Evolutionary conservation across 2,113 vertebrate species (phyloP).

Genomic region (Prunella fulvescens): DNA sequence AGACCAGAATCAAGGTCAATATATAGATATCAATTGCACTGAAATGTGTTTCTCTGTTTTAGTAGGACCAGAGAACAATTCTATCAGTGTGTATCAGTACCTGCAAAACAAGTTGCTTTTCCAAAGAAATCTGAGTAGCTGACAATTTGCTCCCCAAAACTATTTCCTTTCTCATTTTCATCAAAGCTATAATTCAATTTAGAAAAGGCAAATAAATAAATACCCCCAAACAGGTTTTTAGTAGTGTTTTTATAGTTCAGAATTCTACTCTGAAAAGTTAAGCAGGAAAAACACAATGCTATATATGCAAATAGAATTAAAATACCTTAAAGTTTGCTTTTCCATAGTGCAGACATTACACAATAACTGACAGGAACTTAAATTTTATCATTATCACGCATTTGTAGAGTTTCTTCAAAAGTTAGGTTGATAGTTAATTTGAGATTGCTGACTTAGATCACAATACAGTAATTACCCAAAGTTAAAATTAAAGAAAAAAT

Average conservation of each 20-base stretch:
- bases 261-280: neutral
- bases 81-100: neutral
- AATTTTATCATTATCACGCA: neutral
- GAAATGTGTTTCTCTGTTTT: neutral
- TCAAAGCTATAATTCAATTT: neutral
- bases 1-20: neutral
- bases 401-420: constrained; percentile 17
- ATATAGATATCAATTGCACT: neutral
- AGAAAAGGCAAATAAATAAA: neutral
- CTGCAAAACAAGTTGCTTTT: neutral
- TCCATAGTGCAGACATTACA: neutral
- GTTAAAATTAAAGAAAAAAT: constrained; percentile 36
- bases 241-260: neutral
- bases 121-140: neutral
- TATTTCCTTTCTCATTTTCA: neutral
- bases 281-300: neutral
- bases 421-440: constrained; percentile 24
- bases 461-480: constrained; percentile 30
- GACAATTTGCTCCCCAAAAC: neutral
- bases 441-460: constrained; percentile 26
- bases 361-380: neutral
- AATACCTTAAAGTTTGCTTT: neutral
- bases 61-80: neutral
- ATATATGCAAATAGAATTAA: neutral
- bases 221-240: neutral